Conservation (phyloP, 2,888 invertebrate species). For the Cataglyphis livida region DNA sequence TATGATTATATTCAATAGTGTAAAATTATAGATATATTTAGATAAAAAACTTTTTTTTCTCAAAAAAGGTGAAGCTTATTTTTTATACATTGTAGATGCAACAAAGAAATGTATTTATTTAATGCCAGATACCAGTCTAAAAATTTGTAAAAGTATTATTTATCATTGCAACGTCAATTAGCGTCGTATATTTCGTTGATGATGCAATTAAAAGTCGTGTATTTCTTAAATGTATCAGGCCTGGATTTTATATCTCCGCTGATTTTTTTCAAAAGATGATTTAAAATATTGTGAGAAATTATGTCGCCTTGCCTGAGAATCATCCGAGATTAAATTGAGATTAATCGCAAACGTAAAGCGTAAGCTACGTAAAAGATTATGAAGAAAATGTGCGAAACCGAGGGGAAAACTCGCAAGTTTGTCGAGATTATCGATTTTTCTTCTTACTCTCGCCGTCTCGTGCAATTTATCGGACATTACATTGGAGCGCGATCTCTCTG, state of each 20-base stretch:
- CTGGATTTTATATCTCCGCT: not conserved
- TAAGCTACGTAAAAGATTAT: not conserved
- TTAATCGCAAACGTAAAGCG: not conserved
- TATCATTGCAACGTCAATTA: not conserved
- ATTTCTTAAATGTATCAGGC: not conserved
- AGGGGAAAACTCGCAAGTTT: constrained; percentile 1
- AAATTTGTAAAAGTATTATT: not conserved
- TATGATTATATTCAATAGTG: not conserved
- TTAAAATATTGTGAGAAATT: not conserved
- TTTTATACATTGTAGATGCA: not conserved
- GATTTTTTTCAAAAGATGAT: not conserved
- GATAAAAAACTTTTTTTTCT: not conserved
- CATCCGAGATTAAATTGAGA: not conserved
- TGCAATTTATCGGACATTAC: constrained; percentile 22
- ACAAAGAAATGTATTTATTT: not conserved
- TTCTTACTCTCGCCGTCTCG: not conserved
- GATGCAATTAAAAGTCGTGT: not conserved
- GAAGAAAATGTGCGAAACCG: not conserved
- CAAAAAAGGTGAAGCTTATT: not conserved
- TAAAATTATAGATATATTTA: not conserved
- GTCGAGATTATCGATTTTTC: constrained; percentile 30
- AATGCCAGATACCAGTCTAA: not conserved
- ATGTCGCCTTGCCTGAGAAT: not conserved
- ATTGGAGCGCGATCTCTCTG: constrained; percentile 21
- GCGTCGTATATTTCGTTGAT: not conserved